Conservation (phyloP, 1,140 invertebrate genomes). For the Heliothis virescens region DNA sequence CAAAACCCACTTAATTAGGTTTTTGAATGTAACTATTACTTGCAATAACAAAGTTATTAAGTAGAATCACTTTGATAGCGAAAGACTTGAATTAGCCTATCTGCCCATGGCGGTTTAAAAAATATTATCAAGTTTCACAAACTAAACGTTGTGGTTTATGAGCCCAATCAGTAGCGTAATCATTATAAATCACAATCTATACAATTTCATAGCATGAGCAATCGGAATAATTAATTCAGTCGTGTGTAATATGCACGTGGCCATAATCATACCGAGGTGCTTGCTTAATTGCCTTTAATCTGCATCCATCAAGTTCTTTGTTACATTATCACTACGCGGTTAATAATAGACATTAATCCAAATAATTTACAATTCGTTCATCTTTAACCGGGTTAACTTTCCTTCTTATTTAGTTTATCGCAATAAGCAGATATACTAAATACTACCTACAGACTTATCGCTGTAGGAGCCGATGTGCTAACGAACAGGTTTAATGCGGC, state of each 20-base stretch:
- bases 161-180: not conserved
- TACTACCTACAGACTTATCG: too few relatives aligned
- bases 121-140: not conserved
- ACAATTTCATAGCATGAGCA: conserved; percentile 10
- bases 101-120: too few relatives aligned
- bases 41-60: too few relatives aligned
- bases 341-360: not conserved
- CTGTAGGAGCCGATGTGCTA: too few relatives aligned
- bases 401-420: too few relatives aligned
- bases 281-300: conserved; percentile 7
- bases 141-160: not conserved
- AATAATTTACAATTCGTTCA: not conserved
- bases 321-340: not conserved
- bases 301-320: conserved; percentile 1
- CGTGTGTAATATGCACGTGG: conserved; percentile 19
- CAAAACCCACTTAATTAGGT: too few relatives aligned
- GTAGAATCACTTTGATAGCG: too few relatives aligned
- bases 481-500: too few relatives aligned
- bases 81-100: too few relatives aligned
- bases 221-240: conserved; percentile 20
- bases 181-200: conserved; percentile 5
- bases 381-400: too few relatives aligned
- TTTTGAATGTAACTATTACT: too few relatives aligned
- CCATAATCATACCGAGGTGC: not conserved
- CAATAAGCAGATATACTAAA: too few relatives aligned